These are phyloP conservation scores for Leptopilina syphax DNA, from an alignment of 2,888 invertebrate genomes.

Conservation along the genomic window DNA sequence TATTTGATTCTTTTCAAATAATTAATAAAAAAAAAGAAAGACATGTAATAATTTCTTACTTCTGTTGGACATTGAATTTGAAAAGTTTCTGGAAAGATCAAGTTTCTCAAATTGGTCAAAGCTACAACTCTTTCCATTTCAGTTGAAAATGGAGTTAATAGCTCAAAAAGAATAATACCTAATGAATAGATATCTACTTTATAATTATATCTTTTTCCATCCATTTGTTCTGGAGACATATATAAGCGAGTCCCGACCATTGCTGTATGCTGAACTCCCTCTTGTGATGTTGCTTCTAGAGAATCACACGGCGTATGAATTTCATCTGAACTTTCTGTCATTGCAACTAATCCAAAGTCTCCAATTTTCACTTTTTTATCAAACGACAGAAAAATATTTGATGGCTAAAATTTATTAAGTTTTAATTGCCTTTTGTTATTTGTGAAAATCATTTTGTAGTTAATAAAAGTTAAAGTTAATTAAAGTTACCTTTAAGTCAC, in stretches of 20 bases:
- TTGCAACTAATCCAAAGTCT: slow-evolving; percentile 97
- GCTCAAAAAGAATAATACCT: slow-evolving; percentile 95
- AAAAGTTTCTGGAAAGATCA: slow-evolving; percentile 85
- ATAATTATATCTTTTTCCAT: slow-evolving; percentile 86
- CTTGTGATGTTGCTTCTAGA: slow-evolving; percentile 70
- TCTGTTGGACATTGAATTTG: slow-evolving; percentile 82
- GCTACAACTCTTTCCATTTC: slow-evolving; percentile 91
- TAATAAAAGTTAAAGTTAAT: slow-evolving; percentile 62
- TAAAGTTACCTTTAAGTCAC: slow-evolving; percentile 91
- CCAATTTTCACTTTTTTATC: slow-evolving; percentile 96
- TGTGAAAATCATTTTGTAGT: too few species aligned
- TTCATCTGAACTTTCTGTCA: slow-evolving; percentile 80
- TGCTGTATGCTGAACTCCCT: slow-evolving; percentile 78
- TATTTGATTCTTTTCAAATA: too few species aligned
- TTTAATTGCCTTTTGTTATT: background rate
- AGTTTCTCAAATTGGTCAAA: slow-evolving; percentile 82
- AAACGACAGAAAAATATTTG: slow-evolving; percentile 94
- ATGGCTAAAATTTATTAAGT: slow-evolving; percentile 80
- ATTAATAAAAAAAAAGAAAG: background rate
- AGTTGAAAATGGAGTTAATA: slow-evolving; percentile 92
- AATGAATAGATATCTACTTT: slow-evolving; percentile 97
- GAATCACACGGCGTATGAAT: slow-evolving; percentile 62
- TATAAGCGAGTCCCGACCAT: slow-evolving; percentile 94
- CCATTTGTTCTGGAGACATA: slow-evolving; percentile 97
- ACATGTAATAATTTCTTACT: slow-evolving; percentile 77